phyloP scores from a whole-genome alignment of 2,888 invertebrate genomes.

The Palloptera scutellata region DNA sequence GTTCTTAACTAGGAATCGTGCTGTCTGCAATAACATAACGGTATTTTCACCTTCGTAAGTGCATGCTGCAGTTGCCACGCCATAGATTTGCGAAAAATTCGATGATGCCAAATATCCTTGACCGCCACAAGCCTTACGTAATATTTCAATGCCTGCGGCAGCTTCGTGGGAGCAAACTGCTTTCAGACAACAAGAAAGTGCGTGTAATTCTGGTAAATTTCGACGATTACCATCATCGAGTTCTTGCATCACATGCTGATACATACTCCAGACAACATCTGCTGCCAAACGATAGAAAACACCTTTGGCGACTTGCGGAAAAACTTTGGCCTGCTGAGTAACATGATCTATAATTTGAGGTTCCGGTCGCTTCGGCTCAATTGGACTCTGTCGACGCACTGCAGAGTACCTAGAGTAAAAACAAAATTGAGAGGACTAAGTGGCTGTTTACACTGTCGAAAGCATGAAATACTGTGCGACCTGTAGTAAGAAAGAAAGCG shows the following conservation, averaged over 20 bases:
- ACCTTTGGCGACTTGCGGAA: slow-evolving; percentile 81
- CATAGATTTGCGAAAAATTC: slow-evolving; percentile 84
- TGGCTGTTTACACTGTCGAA: no score
- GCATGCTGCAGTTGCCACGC: slow-evolving; percentile 81
- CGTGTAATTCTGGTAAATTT: slow-evolving; percentile 83
- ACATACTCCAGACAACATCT: slow-evolving; percentile 81
- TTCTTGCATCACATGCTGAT: slow-evolving; percentile 79
- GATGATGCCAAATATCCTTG: slow-evolving; percentile 91
- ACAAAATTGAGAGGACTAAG: neutral
- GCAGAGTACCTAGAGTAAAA: slow-evolving; percentile 71
- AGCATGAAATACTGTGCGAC: no score
- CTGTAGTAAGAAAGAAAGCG: no score
- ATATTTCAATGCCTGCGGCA: slow-evolving; percentile 79
- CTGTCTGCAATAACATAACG: slow-evolving; percentile 87
- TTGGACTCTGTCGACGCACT: slow-evolving; percentile 86
- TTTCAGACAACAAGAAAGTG: slow-evolving; percentile 89
- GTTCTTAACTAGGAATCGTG: slow-evolving; percentile 80
- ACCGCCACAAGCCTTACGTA: slow-evolving; percentile 90
- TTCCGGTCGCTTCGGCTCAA: slow-evolving; percentile 78
- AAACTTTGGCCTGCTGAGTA: slow-evolving; percentile 91
- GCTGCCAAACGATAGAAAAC: slow-evolving; percentile 82
- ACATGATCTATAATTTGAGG: slow-evolving; percentile 90
- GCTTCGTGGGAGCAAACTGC: slow-evolving; percentile 81
- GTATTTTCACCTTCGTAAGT: slow-evolving; percentile 98
- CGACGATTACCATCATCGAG: slow-evolving; percentile 79